Percentiles rank a stretch among this genome's conserved stretches.
Conservation (phyloP, 2,797 vertebrate species). For the Brotula barbata region DNA sequence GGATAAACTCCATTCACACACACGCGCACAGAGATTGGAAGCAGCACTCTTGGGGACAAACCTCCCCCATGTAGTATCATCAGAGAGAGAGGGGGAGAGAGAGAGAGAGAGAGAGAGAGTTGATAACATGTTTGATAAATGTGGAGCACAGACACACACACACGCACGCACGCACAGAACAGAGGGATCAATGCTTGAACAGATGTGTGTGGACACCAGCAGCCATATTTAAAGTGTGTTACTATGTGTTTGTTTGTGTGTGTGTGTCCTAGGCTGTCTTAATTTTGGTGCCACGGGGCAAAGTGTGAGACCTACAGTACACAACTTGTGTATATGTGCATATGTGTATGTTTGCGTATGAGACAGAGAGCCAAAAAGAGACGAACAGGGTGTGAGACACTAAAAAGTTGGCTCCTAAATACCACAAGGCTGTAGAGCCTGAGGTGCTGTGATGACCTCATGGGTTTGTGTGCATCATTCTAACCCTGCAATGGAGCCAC, state of each 20-base stretch:
- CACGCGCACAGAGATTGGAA: slow-evolving; percentile 17
- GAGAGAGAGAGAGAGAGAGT: neutral
- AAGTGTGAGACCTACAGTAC: neutral
- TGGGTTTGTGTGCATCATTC: no score
- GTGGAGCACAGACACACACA: slow-evolving; percentile 19
- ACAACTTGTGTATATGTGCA: neutral
- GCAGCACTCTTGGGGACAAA: slow-evolving; percentile 47
- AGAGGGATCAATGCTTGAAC: slow-evolving; percentile 81
- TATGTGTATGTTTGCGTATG: neutral
- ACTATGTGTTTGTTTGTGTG: neutral
- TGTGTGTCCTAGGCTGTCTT: slow-evolving; percentile 23
- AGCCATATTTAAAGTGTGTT: slow-evolving; percentile 34
- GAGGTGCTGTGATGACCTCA: no score
- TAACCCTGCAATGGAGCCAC: no score
- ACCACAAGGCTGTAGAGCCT: no score
- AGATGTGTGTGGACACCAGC: slow-evolving; percentile 63
- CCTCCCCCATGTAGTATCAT: slow-evolving; percentile 34
- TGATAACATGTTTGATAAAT: slow-evolving; percentile 34
- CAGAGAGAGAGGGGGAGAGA: slow-evolving; percentile 1
- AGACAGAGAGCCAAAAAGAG: no score
- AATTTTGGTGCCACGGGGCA: neutral
- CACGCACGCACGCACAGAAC: slow-evolving; percentile 42
- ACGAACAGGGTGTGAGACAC: neutral
- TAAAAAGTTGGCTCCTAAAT: no score
- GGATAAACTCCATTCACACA: slow-evolving; percentile 70